These are phyloP conservation scores for Gnatocerus cornutus DNA, from an alignment of 2,888 invertebrate species.

Conservation along the genomic window DNA sequence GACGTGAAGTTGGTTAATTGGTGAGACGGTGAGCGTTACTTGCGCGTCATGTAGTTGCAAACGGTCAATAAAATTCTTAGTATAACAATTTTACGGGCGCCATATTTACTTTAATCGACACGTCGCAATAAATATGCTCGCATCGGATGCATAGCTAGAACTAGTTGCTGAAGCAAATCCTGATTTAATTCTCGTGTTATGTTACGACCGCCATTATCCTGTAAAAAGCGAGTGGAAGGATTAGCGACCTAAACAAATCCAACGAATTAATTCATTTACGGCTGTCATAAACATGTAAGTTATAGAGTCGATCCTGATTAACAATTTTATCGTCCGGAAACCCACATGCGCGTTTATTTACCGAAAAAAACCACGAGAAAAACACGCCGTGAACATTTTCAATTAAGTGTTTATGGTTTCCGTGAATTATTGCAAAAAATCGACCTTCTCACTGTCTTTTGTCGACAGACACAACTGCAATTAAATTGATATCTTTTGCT, in stretches of 20 bases:
- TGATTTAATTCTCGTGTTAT: conserved; percentile 25
- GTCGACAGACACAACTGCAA: conserved; percentile 11
- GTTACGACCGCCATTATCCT: conserved; percentile 25
- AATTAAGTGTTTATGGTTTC: conserved; percentile 1
- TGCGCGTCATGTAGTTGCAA: too few relatives aligned
- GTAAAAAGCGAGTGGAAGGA: conserved; percentile 11
- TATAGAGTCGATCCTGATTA: conserved; percentile 26
- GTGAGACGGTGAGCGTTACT: too few relatives aligned
- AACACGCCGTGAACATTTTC: background rate
- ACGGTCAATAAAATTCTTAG: background rate
- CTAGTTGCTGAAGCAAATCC: conserved; percentile 24
- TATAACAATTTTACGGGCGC: conserved; percentile 1
- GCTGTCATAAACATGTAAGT: conserved; percentile 34
- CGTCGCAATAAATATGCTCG: background rate
- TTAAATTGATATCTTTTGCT: conserved; percentile 41
- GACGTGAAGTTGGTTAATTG: too few relatives aligned
- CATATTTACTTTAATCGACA: conserved; percentile 10
- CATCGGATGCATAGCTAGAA: conserved; percentile 8
- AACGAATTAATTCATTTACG: conserved; percentile 31
- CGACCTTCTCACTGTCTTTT: conserved; percentile 18
- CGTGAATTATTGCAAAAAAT: background rate
- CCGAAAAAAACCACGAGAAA: background rate
- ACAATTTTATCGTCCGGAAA: conserved; percentile 26
- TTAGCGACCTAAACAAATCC: conserved; percentile 35
- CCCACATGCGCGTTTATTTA: conserved; percentile 1